phyloP scores from a whole-genome alignment of 2,888 invertebrate genomes.

The Eupithecia exiguata region DNA sequence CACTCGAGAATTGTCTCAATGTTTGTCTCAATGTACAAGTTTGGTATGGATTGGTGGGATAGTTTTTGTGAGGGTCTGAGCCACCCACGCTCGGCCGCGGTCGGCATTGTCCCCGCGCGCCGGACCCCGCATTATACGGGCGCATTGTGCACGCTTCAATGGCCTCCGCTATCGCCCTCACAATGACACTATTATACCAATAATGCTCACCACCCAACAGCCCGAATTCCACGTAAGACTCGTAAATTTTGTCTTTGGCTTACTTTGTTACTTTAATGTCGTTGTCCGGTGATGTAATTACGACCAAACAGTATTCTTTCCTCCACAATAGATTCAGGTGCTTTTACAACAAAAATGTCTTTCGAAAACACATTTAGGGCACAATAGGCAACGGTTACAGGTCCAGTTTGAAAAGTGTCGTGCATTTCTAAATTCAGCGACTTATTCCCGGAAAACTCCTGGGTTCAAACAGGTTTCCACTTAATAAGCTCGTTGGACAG shows the following conservation, averaged over 20 bases:
- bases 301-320: slow-evolving; percentile 40
- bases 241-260: slow-evolving; percentile 67
- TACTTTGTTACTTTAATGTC: slow-evolving; percentile 62
- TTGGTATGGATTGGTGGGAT: slow-evolving; percentile 52
- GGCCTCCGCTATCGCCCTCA: slow-evolving; percentile 74
- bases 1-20: slow-evolving; percentile 35
- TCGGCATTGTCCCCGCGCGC: slow-evolving; percentile 68
- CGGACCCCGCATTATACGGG: slow-evolving; percentile 78
- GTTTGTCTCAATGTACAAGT: slow-evolving; percentile 44
- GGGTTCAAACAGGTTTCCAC: slow-evolving; percentile 31
- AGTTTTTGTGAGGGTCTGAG: slow-evolving; percentile 64
- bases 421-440: slow-evolving; percentile 28
- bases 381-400: slow-evolving; percentile 35
- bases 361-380: slow-evolving; percentile 35
- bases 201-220: slow-evolving; percentile 70
- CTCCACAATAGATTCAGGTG: slow-evolving; percentile 36
- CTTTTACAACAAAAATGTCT: slow-evolving; percentile 39
- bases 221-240: slow-evolving; percentile 71
- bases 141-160: slow-evolving; percentile 81
- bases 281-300: slow-evolving; percentile 46
- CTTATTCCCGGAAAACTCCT: slow-evolving; percentile 31
- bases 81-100: slow-evolving; percentile 79
- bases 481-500: slow-evolving; percentile 40
- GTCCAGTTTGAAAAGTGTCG: slow-evolving; percentile 24
- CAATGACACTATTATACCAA: slow-evolving; percentile 82